Evolutionary conservation across 2,888 invertebrate species (phyloP).

Genomic region (Watsonalla binaria): DNA sequence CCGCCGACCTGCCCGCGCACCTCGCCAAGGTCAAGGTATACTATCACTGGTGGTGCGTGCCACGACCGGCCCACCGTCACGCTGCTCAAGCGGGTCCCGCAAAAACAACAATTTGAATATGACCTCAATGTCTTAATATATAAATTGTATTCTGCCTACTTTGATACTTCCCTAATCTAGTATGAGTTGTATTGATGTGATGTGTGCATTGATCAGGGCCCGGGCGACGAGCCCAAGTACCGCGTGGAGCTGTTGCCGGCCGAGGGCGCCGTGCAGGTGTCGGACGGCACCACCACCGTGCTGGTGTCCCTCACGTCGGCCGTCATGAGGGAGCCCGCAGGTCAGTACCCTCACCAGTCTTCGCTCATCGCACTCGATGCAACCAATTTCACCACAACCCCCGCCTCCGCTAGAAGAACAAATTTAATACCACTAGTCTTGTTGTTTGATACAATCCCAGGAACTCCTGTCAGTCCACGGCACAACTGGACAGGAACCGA

Average conservation of each 20-base stretch:
- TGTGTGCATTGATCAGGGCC: constrained; percentile 29
- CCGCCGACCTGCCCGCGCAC: constrained; percentile 89
- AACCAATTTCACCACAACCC: constrained; percentile 47
- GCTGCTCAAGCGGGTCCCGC: too few relatives aligned
- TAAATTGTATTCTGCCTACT: too few relatives aligned
- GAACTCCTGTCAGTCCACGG: not conserved
- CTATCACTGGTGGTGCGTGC: constrained; percentile 88
- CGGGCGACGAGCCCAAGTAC: constrained; percentile 79
- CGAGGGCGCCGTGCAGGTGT: constrained; percentile 90
- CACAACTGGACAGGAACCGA: not conserved
- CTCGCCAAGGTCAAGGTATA: constrained; percentile 79
- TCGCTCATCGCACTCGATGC: constrained; percentile 7
- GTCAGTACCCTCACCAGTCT: constrained; percentile 36
- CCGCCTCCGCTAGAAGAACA: not conserved
- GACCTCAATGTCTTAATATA: too few relatives aligned
- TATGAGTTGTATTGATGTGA: not conserved
- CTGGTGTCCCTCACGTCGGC: constrained; percentile 95
- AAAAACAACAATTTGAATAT: too few relatives aligned
- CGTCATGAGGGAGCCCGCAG: constrained; percentile 89
- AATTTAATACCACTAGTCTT: not conserved
- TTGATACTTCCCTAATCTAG: constrained; percentile 1
- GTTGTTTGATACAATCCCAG: too few relatives aligned
- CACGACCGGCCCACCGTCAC: constrained; percentile 82
- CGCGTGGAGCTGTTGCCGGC: constrained; percentile 90
- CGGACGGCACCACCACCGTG: constrained; percentile 88